Evolutionary conservation across 2,797 vertebrate species (phyloP).

Genomic region (Chloroceryle inda): DNA sequence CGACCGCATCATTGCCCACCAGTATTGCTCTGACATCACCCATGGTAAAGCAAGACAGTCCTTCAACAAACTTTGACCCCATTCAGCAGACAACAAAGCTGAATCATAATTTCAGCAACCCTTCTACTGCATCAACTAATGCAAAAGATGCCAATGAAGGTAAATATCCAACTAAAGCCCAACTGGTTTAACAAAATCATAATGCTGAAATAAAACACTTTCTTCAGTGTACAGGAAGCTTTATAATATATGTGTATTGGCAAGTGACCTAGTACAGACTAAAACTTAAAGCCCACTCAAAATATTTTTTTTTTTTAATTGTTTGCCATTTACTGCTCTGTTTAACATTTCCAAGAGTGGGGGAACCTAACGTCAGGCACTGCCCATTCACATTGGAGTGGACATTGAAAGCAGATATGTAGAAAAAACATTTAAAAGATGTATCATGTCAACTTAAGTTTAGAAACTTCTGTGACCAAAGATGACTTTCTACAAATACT

Average conservation of each 20-base stretch:
- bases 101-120: slow-evolving; percentile 33
- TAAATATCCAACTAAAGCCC: background rate
- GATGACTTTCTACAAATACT: background rate
- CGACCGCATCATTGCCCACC: background rate
- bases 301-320: background rate
- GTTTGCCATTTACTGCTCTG: background rate
- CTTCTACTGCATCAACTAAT: slow-evolving; percentile 25
- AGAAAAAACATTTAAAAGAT: background rate
- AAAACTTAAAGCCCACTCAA: background rate
- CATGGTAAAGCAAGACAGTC: background rate
- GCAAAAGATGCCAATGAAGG: slow-evolving; percentile 51
- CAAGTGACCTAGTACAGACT: background rate
- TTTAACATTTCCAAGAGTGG: background rate
- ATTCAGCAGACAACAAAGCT: slow-evolving; percentile 23
- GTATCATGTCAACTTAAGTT: background rate
- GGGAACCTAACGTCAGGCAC: background rate
- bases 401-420: background rate
- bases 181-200: background rate
- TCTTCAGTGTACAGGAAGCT: background rate
- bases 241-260: background rate
- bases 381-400: background rate
- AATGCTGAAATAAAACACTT: background rate
- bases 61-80: background rate
- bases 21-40: background rate
- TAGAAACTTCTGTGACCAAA: slow-evolving; percentile 13